A percentile compares a stretch with the other conserved stretches of the same genome.
Evolutionary conservation across 2,113 vertebrate species (phyloP).

Genomic region (Neomonachus schauinslandi): DNA sequence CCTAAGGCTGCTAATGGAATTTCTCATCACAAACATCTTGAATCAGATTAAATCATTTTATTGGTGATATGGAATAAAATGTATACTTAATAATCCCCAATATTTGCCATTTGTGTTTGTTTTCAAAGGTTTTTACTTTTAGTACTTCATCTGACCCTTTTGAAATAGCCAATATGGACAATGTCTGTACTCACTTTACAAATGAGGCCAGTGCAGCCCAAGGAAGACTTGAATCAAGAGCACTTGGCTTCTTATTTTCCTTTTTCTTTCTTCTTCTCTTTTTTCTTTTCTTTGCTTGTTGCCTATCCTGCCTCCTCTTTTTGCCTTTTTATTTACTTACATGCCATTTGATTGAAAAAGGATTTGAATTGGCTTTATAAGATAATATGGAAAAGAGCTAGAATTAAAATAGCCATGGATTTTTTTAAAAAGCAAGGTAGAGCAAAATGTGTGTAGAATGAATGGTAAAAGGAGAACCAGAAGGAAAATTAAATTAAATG

Average conservation of each 20-base stretch:
- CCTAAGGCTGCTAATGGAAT: not conserved
- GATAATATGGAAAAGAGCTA: constrained; percentile 42
- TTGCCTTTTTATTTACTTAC: constrained; percentile 24
- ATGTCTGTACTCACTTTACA: not conserved
- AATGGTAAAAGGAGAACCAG: not conserved
- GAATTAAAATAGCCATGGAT: constrained; percentile 7
- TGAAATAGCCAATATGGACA: not conserved
- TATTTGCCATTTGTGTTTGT: constrained; percentile 37
- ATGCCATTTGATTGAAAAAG: not conserved
- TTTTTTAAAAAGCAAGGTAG: not conserved
- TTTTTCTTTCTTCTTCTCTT: not conserved
- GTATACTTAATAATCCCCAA: not conserved
- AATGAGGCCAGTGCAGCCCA: not conserved
- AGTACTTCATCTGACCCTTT: not conserved
- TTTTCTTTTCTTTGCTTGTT: constrained; percentile 15
- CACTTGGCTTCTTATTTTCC: constrained; percentile 6
- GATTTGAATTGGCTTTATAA: constrained; percentile 36
- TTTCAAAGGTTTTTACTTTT: constrained; percentile 13
- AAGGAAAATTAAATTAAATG: constrained; percentile 21
- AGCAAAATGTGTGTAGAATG: not conserved
- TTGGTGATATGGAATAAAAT: not conserved
- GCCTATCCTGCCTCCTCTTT: not conserved
- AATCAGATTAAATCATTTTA: constrained; percentile 45
- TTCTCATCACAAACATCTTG: constrained; percentile 42
- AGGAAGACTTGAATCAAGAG: not conserved